Evolutionary conservation across 2,888 invertebrate genomes (phyloP).

Genomic region (Trilocha varians): DNA sequence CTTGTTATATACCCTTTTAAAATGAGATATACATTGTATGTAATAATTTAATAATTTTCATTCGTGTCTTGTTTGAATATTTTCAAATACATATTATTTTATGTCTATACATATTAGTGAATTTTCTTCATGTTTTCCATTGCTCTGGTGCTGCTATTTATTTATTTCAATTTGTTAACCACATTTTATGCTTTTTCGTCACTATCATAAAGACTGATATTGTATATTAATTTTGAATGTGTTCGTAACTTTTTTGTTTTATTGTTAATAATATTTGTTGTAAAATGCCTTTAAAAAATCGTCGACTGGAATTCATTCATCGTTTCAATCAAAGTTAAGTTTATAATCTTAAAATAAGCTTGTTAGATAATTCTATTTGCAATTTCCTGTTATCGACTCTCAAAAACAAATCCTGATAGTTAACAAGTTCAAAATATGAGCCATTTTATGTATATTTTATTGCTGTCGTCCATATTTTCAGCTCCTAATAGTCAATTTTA

Average conservation of each 20-base stretch:
- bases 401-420: neutral
- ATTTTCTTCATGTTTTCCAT: constrained; percentile 6
- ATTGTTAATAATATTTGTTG: constrained; percentile 15
- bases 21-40: too few relatives aligned
- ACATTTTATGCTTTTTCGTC: constrained; percentile 27
- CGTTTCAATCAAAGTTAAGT: neutral
- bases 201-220: constrained; percentile 51
- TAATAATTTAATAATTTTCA: too few relatives aligned
- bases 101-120: too few relatives aligned
- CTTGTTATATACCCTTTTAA: too few relatives aligned
- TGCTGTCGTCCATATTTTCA: neutral
- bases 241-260: constrained; percentile 13
- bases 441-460: too few relatives aligned
- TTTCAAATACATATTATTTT: too few relatives aligned
- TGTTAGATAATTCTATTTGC: neutral
- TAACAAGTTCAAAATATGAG: too few relatives aligned
- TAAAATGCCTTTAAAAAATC: constrained; percentile 4
- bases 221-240: constrained; percentile 25
- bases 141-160: constrained; percentile 18
- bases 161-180: constrained; percentile 10
- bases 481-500: neutral
- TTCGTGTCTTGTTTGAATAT: too few relatives aligned
- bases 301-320: constrained; percentile 9
- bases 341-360: neutral
- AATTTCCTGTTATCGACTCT: neutral